phyloP scores from a whole-genome alignment of 2,797 vertebrate genomes.

The Todus mexicanus region DNA sequence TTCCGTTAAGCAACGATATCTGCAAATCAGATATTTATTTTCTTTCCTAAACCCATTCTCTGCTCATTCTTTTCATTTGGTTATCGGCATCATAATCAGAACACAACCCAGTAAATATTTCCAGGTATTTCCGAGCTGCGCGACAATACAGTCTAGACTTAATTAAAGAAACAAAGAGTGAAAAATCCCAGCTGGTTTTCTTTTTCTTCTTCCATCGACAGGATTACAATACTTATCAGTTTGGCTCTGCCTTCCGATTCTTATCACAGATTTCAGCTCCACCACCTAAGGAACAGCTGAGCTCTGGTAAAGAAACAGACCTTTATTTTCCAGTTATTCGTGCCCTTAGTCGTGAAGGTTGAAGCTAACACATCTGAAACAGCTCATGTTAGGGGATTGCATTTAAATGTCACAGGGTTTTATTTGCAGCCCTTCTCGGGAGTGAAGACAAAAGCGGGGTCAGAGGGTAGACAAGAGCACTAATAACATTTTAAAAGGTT shows the following conservation, averaged over 20 bases:
- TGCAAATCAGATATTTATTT: conserved; percentile 18
- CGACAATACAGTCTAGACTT: conserved; percentile 28
- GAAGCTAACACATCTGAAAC: background rate
- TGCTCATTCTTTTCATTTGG: background rate
- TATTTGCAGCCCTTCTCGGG: background rate
- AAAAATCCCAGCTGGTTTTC: conserved; percentile 34
- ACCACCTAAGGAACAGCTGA: conserved; percentile 55
- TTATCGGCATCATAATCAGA: background rate
- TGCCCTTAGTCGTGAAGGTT: background rate
- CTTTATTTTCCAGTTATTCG: conserved; percentile 21
- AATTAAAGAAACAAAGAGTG: conserved; percentile 58
- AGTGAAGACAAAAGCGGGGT: background rate
- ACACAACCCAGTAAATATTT: conserved; percentile 20
- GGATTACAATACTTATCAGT: conserved; percentile 58
- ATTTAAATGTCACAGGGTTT: background rate
- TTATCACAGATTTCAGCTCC: conserved; percentile 50
- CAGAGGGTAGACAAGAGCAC: background rate
- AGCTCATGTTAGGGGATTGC: background rate
- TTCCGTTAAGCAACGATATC: background rate
- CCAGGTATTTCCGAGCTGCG: conserved; percentile 34
- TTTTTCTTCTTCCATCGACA: conserved; percentile 63
- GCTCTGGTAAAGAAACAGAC: background rate
- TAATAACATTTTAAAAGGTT: background rate
- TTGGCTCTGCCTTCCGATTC: conserved; percentile 48
- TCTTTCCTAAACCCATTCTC: background rate